These are phyloP conservation scores for Xanthostigma xanthostigma DNA, from an alignment of 2,888 invertebrate species.

Conservation along the genomic window DNA sequence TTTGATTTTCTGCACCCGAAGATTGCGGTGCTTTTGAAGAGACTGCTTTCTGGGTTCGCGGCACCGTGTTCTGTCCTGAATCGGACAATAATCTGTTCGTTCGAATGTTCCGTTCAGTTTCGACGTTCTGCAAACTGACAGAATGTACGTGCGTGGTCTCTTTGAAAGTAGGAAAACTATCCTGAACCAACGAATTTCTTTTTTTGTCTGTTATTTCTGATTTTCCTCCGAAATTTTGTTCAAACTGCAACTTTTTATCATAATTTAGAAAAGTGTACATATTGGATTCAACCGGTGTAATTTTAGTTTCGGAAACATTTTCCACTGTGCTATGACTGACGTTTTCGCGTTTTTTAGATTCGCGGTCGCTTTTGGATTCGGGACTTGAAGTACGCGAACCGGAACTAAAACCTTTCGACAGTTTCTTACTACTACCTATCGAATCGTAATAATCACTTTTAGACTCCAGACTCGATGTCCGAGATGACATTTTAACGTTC, in stretches of 20 bases:
- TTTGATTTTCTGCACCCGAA: constrained; percentile 1
- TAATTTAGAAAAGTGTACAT: constrained; percentile 16
- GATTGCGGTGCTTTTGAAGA: constrained; percentile 10
- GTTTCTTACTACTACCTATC: constrained; percentile 11
- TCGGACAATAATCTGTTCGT: constrained; percentile 34
- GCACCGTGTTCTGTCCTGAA: constrained; percentile 33
- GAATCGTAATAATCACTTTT: constrained; percentile 46
- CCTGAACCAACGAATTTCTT: background rate
- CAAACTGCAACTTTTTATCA: constrained; percentile 28
- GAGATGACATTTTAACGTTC: constrained; percentile 47
- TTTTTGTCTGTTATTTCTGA: constrained; percentile 14
- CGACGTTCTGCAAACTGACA: constrained; percentile 54
- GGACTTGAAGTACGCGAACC: constrained; percentile 49
- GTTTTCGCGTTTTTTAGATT: constrained; percentile 17
- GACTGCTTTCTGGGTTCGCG: constrained; percentile 23
- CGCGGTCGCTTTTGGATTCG: constrained; percentile 44
- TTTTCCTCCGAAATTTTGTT: constrained; percentile 28
- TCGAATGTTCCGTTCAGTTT: constrained; percentile 44
- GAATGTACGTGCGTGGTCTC: constrained; percentile 47
- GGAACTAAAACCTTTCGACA: constrained; percentile 16
- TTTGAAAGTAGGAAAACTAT: constrained; percentile 23
- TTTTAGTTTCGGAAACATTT: too few relatives aligned
- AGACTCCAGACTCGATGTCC: constrained; percentile 55
- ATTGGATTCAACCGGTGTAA: too few relatives aligned
- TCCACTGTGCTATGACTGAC: constrained; percentile 4